Percentiles rank a stretch among this genome's conserved stretches.
These are phyloP conservation scores for rabbit (Oryctolagus cuniculus) DNA, from an alignment of 2,113 vertebrate species.

Conservation along the genomic window mOryCun1.1 NC_091453.1:18139001-18139500, in stretches of 20 bases:
- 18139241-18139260: constrained; percentile 61
- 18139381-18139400: constrained; percentile 78
- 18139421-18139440: constrained; percentile 78
- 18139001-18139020: constrained; percentile 16
- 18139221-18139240: constrained; percentile 66
- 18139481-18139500: constrained; percentile 79
- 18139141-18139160: constrained; percentile 58
- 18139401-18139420: constrained; percentile 69
- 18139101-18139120: constrained; percentile 41
- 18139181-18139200: constrained; percentile 3
- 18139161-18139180: constrained; percentile 50
- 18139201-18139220: constrained; percentile 22
- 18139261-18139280: constrained; percentile 68
- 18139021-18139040: not conserved
- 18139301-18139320: constrained; percentile 73
- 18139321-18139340: constrained; percentile 77
- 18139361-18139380: constrained; percentile 80
- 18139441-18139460: constrained; percentile 64
- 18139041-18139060: not conserved
- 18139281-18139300: constrained; percentile 62
- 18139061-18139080: not conserved
- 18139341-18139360: constrained; percentile 81
- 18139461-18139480: constrained; percentile 71
- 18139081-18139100: constrained; percentile 53
- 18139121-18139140: constrained; percentile 26